A percentile compares a stretch with the other conserved stretches of the same genome.
Conservation (phyloP, 2,888 invertebrate species). For the Netelia virgata region DNA sequence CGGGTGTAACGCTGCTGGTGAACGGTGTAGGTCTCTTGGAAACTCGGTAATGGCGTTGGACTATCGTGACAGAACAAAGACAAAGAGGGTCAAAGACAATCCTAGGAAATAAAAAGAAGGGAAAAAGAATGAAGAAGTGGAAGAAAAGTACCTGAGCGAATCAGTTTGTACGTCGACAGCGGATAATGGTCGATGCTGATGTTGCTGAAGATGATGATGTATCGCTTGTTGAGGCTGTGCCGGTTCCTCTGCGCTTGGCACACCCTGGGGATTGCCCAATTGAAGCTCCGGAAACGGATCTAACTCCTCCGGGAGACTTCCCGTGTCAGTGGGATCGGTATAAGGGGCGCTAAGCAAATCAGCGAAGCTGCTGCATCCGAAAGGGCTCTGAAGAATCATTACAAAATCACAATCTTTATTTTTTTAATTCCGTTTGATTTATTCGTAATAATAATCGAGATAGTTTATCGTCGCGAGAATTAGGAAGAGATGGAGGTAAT, state of each 20-base stretch:
- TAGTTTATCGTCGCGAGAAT: not conserved
- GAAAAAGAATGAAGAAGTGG: slow-evolving; percentile 16
- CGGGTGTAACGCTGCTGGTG: slow-evolving; percentile 89
- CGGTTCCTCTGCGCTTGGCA: slow-evolving; percentile 78
- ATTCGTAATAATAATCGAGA: not conserved
- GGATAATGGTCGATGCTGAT: slow-evolving; percentile 76
- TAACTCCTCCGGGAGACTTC: slow-evolving; percentile 90
- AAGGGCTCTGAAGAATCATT: slow-evolving; percentile 88
- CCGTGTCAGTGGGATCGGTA: slow-evolving; percentile 88
- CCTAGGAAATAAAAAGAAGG: not conserved
- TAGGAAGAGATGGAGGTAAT: too few relatives aligned
- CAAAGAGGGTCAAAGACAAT: not conserved
- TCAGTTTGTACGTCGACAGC: slow-evolving; percentile 81
- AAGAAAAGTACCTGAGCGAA: slow-evolving; percentile 78
- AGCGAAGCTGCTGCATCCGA: slow-evolving; percentile 92
- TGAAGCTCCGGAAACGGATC: slow-evolving; percentile 91
- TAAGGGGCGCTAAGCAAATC: slow-evolving; percentile 91
- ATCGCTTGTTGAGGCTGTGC: slow-evolving; percentile 81
- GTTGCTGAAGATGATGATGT: slow-evolving; percentile 78
- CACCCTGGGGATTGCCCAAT: slow-evolving; percentile 80
- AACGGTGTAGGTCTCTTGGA: slow-evolving; percentile 95
- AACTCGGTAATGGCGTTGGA: slow-evolving; percentile 91
- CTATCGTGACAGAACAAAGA: slow-evolving; percentile 75
- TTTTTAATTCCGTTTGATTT: not conserved
- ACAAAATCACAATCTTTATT: slow-evolving; percentile 4